These are phyloP conservation scores for Oxycera nigricornis DNA, from an alignment of 2,888 invertebrate species.

Conservation along the genomic window DNA sequence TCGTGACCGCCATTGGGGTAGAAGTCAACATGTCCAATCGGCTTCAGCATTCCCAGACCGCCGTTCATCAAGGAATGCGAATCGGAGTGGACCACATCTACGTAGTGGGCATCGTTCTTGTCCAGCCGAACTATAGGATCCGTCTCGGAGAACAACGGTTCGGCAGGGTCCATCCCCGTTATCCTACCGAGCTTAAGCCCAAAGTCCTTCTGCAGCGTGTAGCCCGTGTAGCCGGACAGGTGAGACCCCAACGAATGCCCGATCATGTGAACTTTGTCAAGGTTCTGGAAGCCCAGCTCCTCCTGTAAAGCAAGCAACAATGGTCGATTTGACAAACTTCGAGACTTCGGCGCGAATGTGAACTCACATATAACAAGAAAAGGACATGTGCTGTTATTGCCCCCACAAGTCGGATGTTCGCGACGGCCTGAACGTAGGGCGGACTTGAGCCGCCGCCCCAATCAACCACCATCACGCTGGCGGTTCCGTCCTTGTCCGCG, in stretches of 20 bases:
- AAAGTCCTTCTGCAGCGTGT: slow-evolving; percentile 73
- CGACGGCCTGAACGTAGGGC: slow-evolving; percentile 90
- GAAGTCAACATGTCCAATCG: slow-evolving; percentile 89
- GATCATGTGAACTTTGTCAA: slow-evolving; percentile 79
- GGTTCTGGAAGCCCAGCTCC: slow-evolving; percentile 64
- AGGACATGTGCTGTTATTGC: slow-evolving; percentile 80
- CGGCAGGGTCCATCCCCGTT: slow-evolving; percentile 90
- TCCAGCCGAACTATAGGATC: slow-evolving; percentile 83
- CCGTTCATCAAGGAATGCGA: slow-evolving; percentile 78
- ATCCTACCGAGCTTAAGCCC: slow-evolving; percentile 78
- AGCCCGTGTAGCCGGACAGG: slow-evolving; percentile 83
- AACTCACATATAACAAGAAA: slow-evolving; percentile 65
- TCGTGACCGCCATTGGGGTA: slow-evolving; percentile 88
- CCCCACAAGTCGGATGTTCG: slow-evolving; percentile 87
- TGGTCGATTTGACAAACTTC: neutral
- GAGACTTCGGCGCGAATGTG: neutral
- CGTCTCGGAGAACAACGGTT: slow-evolving; percentile 86
- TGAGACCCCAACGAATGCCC: slow-evolving; percentile 90
- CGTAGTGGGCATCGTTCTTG: slow-evolving; percentile 84
- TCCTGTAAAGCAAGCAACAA: slow-evolving; percentile 59
- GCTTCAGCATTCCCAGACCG: slow-evolving; percentile 80
- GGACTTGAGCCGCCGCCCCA: slow-evolving; percentile 88
- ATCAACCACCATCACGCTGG: slow-evolving; percentile 81
- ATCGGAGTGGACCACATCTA: slow-evolving; percentile 91
- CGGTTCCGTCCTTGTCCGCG: slow-evolving; percentile 68